Base-by-base conservation (phyloP, 35 echinoderm and acorn worm genomes). In the Anneissia japonica region DNA sequence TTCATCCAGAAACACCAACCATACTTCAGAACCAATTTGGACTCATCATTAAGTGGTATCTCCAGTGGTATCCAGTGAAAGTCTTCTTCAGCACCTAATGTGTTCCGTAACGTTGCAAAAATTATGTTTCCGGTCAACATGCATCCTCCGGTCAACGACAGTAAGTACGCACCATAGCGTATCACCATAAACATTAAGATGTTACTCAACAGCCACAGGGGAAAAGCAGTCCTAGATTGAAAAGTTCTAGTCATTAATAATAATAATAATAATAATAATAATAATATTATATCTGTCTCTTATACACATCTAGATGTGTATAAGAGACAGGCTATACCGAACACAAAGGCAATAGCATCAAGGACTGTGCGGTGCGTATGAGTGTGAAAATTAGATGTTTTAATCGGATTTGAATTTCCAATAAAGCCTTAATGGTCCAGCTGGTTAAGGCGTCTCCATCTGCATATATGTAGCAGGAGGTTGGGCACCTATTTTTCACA, bases 1-100 rank as follows among this genome's bases (percentile, higher is more conserved):
- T 84, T 87, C 73, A 94, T 46, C 46, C 75, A 87, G 46, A 94
- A 94, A 33, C 88, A 94, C 56, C 84, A 83, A 0, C 92, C 92
- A 36, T 87, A 89, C 21, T 84, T 78, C 46, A 94, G 90, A 28
- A 10, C 21, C 19, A 94, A 38, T n/a, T 85, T 76, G 16, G 84
- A 72, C 2, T 87, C 83, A 26, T 31, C 36, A 4, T 39, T 73
- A 77, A 94, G 87, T 3, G 92, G 92, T 34, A 94, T 90, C 7
- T 35, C 19, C 3, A 94, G 72, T n/a, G 35, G 21, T 16, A 32
- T 36, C 31, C 92, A 88, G 72, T 83, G 86, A 23, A 19, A 64
- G 26, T 64, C 51, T 23, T 64, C 26, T 26, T 64, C 51, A 26
- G 9, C 51, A 23, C 51, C 51, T 26, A 64, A 2, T 6, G 51